Base-by-base conservation (phyloP, 1,140 invertebrate species). In the Homalodisca vitripennis region DNA sequence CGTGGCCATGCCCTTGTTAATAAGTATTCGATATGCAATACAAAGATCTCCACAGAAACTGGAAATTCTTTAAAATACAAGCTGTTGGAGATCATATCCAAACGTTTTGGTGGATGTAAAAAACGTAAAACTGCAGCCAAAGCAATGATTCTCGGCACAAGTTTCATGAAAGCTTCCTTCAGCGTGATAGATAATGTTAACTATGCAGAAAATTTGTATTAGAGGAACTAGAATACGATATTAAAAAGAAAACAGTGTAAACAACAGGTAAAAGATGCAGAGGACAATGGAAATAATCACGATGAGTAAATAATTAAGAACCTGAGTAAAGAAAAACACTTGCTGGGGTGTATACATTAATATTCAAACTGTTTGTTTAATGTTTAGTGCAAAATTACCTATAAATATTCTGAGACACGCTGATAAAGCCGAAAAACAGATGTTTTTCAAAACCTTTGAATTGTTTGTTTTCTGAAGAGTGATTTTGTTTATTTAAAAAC, bases 121-220 rank as follows among this genome's bases (percentile, higher is more conserved):
- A 20, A 30, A 71, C 74, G n/a, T 34, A 76, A 73, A 75, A 57
- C 69, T 70, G 68, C 70, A 47, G 73, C 74, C 22, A 74, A 74
- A 71, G 65, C 71, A 27, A 74, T 74, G 14, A 73, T 76, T 67
- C 22, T 78, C n/a, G 75, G 77, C 74, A 74, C 73, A 17, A 66
- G 74, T 47, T 77, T 75, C 63, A 77, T 77, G 67, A 77, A 76
- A 73, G 53, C 69, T 67, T 74, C 65, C 32, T 78, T 78, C 74
- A 72, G 76, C n/a, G 13, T 68, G 24, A 65, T 72, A 12, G 66
- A 66, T 46, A 76, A 78, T 72, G 75, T 75, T 14, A 69, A 71
- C 41, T 75, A 73, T 67, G 73, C 70, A 34, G 57, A 71, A 65
- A 74, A 63, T 76, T 47, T 66, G 32, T 77, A 29, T 34, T 66